phyloP scores from a whole-genome alignment of 2,113 vertebrate species.

The Fulmarus glacialis region DNA sequence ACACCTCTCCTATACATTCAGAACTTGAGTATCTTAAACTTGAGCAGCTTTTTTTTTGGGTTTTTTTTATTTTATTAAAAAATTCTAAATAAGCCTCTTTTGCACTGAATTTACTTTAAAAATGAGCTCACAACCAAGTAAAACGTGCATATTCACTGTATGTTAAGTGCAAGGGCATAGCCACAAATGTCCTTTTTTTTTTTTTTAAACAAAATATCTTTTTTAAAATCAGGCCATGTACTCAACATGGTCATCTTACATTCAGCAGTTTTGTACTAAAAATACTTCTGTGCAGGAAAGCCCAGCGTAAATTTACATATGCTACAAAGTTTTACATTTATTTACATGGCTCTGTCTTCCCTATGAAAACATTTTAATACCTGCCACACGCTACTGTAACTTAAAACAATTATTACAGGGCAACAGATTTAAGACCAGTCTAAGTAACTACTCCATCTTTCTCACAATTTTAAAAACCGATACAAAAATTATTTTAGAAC shows the following conservation, averaged over 20 bases:
- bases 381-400: background rate
- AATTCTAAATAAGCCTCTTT: constrained; percentile 65
- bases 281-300: constrained; percentile 90
- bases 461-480: background rate
- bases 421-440: background rate
- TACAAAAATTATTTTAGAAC: constrained; percentile 30
- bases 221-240: constrained; percentile 79
- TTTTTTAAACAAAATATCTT: constrained; percentile 83
- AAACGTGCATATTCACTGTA: constrained; percentile 81
- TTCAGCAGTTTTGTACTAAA: constrained; percentile 96
- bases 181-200: constrained; percentile 58
- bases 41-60: background rate
- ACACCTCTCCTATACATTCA: background rate
- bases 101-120: constrained; percentile 76
- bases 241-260: constrained; percentile 84
- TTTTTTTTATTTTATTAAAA: constrained; percentile 25
- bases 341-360: constrained; percentile 92
- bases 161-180: constrained; percentile 81
- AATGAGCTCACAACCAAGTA: constrained; percentile 67
- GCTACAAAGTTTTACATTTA: constrained; percentile 95
- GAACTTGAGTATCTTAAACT: constrained; percentile 24
- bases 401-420: background rate
- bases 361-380: background rate
- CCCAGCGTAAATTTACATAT: constrained; percentile 94
- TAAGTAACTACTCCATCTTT: background rate